A percentile compares a stretch with the other conserved stretches of the same genome.
Conservation (phyloP, 2,113 vertebrate species). For the Solea senegalensis region DNA sequence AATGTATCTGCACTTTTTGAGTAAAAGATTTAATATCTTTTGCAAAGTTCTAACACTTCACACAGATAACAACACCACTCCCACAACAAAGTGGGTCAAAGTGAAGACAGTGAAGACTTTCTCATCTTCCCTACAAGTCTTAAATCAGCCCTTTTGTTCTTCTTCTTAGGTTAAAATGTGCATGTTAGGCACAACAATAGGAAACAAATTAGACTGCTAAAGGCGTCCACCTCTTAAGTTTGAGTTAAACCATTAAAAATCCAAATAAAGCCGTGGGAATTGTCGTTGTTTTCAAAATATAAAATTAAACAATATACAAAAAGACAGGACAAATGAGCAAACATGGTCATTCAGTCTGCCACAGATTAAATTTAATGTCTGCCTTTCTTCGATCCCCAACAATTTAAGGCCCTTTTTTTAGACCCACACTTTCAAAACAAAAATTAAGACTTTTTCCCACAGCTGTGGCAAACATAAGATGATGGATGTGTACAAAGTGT, state of each 20-base stretch:
- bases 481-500: constrained; percentile 1
- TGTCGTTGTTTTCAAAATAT: constrained; percentile 6
- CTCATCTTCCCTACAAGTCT: background rate
- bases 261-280: constrained; percentile 33
- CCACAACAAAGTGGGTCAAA: no score
- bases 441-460: constrained; percentile 43
- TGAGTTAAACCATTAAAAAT: constrained; percentile 15
- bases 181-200: background rate
- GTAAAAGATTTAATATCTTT: no score
- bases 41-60: no score
- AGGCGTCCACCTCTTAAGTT: constrained; percentile 1
- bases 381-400: constrained; percentile 48
- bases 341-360: constrained; percentile 35
- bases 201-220: background rate
- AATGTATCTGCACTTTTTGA: background rate
- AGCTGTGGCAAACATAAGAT: constrained; percentile 13
- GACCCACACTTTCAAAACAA: constrained; percentile 34
- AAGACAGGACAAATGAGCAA: constrained; percentile 36
- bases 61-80: no score
- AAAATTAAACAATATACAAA: constrained; percentile 44
- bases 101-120: background rate
- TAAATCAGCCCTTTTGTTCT: background rate
- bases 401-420: constrained; percentile 48
- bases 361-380: constrained; percentile 44
- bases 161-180: constrained; percentile 3